Evolutionary conservation across 2,113 vertebrate species (phyloP), one percentile per base, ranked within the genome.

Genomic region (Thunnus thynnus): DNA sequence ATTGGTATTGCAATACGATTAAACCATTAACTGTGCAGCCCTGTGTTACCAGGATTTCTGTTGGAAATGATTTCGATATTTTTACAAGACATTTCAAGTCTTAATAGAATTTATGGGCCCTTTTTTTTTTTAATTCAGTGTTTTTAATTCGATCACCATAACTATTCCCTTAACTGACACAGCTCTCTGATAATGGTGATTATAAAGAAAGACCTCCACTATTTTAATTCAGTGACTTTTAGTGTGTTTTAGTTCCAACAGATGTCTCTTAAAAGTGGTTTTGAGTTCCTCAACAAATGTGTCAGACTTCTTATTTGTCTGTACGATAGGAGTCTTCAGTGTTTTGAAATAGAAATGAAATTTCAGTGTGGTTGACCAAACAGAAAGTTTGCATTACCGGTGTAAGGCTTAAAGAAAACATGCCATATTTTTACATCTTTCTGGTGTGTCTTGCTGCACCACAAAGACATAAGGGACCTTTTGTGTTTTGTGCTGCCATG

Each of bases 11-110:
- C 66, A 41, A 41, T 20, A 41, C 22, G 7, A 3, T 56, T 69
- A 66, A 83, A 41, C 30, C 7, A 3, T 56, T 69, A 66, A 83
- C 63, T 41, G 71, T 63, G 70, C 78, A 84, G 82, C 61, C 69
- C 56, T 61, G 41, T 50, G 67, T 76, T 81, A 50, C 22, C 50
- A 16, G 52, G 48, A 54, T 67, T 82, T 44, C 20, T 63, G 8
- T 50, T 48, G 10, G 13, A 55, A 3, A 67, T 73, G 22, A 44
- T 47, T 50, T 10, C 1, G 13, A 50, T 58, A 50, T 62, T 47
- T 68, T 64, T 67, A 25, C 22, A 13, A 47, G 11, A 41, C 54
- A 68, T 71, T 68, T 80, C 12, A 66, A 11, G 13, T 67, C 22
- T 56, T 52, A 13, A 57, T 22, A 27, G 8, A 56, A 79, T 48